Conservation (phyloP, 2,797 vertebrate genomes). For the Gymnopithys bicolor region DNA sequence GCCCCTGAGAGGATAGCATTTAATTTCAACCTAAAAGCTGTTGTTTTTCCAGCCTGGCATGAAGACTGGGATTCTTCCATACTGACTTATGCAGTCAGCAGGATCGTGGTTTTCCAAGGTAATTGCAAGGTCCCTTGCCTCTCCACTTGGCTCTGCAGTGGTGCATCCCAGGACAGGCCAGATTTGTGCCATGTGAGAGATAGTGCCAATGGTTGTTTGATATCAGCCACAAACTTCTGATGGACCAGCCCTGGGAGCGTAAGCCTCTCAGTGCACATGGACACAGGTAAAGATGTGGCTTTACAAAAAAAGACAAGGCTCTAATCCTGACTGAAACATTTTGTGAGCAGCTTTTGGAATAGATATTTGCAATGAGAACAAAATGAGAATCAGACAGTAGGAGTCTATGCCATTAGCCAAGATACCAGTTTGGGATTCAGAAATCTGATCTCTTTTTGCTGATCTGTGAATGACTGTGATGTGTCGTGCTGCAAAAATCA, state of each 20-base stretch:
- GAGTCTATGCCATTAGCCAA: neutral
- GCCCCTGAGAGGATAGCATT: fast-evolving
- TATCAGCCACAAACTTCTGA: neutral
- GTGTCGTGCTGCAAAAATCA: neutral
- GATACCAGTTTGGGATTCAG: neutral
- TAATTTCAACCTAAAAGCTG: neutral
- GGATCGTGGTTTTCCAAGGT: neutral
- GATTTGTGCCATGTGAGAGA: neutral
- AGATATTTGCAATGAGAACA: neutral
- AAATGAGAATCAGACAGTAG: neutral
- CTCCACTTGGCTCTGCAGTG: neutral
- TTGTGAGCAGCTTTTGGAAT: neutral
- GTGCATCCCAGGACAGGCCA: neutral
- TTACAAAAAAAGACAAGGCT: neutral
- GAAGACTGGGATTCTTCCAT: neutral
- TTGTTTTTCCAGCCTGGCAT: neutral
- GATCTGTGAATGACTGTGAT: neutral
- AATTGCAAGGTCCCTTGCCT: neutral
- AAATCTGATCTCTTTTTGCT: neutral
- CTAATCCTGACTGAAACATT: neutral
- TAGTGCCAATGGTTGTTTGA: neutral
- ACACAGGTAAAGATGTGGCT: neutral
- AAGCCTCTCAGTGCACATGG: neutral
- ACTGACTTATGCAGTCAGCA: neutral
- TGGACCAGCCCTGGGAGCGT: neutral